phyloP scores from a whole-genome alignment of 2,888 invertebrate species.

The Leptopilina drosophilae region DNA sequence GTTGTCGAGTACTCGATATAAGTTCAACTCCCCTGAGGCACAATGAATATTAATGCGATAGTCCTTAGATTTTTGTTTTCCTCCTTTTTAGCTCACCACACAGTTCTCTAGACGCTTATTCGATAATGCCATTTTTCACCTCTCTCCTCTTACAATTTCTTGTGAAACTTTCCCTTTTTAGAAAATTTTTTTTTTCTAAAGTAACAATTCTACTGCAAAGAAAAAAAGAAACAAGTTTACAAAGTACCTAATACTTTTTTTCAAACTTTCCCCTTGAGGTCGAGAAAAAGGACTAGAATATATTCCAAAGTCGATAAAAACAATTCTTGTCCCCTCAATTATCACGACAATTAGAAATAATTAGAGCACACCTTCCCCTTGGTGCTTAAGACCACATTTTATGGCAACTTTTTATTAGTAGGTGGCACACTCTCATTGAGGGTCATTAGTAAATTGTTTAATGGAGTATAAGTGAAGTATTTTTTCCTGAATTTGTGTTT shows the following conservation, averaged over 20 bases:
- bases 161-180: no score
- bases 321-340: neutral
- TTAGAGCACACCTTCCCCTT: neutral
- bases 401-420: neutral
- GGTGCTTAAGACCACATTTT: neutral
- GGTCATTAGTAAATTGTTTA: slow-evolving; percentile 17
- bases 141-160: no score
- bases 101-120: neutral
- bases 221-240: no score
- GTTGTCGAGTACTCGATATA: slow-evolving; percentile 10
- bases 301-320: neutral
- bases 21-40: slow-evolving; percentile 18
- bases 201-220: no score
- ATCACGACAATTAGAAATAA: slow-evolving; percentile 20
- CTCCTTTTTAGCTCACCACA: neutral
- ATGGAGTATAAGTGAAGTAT: slow-evolving; percentile 10
- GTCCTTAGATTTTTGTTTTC: slow-evolving; percentile 1
- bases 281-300: no score
- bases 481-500: neutral
- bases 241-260: no score
- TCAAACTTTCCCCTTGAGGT: no score
- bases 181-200: no score
- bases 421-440: neutral
- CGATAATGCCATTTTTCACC: neutral
- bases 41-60: slow-evolving; percentile 27